phyloP scores from a whole-genome alignment of 2,888 invertebrate genomes.

The Chrysotoxum bicinctum region DNA sequence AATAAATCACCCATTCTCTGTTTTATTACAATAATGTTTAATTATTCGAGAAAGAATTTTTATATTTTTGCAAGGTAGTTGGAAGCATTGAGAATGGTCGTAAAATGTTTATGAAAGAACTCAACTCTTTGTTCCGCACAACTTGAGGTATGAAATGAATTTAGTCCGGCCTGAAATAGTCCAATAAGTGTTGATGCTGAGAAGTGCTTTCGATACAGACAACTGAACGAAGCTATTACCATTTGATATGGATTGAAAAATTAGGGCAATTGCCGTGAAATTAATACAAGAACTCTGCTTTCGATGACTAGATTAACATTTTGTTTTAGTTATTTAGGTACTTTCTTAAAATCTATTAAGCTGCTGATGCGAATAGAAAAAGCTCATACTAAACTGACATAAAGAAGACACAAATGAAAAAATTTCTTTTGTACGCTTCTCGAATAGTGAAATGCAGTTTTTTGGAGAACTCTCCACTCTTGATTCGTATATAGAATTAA shows the following conservation, averaged over 20 bases:
- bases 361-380: too few species aligned
- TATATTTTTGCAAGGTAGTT: neutral
- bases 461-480: too few species aligned
- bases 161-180: neutral
- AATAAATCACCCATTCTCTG: conserved; percentile 33
- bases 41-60: conserved; percentile 41
- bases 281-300: neutral
- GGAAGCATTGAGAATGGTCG: neutral
- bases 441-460: too few species aligned
- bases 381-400: too few species aligned
- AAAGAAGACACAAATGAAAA: too few species aligned
- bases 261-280: neutral
- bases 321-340: too few species aligned
- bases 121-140: too few species aligned
- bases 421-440: too few species aligned
- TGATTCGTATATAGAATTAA: too few species aligned
- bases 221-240: neutral
- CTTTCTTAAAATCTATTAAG: too few species aligned
- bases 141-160: neutral
- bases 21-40: conserved; percentile 42
- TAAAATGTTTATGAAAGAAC: neutral
- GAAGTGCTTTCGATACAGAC: neutral
- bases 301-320: too few species aligned
- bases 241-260: conserved; percentile 18
- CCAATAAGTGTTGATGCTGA: neutral